Evolutionary conservation across 2,888 invertebrate species (phyloP).

Genomic region (Gastracanthus pulcherrimus): DNA sequence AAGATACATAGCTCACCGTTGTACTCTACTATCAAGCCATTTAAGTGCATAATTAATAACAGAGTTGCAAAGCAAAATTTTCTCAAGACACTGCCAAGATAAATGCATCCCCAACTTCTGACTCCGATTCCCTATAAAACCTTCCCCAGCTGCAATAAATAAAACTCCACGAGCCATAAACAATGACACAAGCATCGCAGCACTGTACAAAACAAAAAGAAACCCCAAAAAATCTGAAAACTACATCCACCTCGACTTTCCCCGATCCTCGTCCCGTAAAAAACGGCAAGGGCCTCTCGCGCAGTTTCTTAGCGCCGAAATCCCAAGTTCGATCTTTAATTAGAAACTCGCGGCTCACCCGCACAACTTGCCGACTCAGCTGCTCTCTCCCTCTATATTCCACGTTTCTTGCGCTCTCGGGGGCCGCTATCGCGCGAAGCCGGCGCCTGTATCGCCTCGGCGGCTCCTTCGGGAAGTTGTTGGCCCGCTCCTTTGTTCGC

Average conservation of each 20-base stretch:
- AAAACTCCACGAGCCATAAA: no score
- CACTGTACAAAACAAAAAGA: no score
- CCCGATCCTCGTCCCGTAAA: constrained; percentile 42
- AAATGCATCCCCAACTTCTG: neutral
- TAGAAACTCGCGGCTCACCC: constrained; percentile 69
- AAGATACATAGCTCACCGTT: no score
- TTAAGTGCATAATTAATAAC: neutral
- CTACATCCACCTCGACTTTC: constrained; percentile 29
- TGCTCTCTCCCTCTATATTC: no score
- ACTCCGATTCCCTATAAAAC: no score
- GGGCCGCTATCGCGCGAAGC: neutral
- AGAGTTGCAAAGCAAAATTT: neutral
- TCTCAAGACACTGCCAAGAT: neutral
- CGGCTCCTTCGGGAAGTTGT: neutral
- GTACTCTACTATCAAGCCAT: neutral
- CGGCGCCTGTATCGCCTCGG: neutral
- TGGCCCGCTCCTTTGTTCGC: neutral
- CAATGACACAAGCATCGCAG: no score
- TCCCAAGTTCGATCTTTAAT: constrained; percentile 74
- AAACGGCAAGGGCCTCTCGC: constrained; percentile 26
- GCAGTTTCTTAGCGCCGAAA: constrained; percentile 60
- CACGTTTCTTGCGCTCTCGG: constrained; percentile 44
- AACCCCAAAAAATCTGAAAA: neutral
- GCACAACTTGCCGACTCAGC: constrained; percentile 50
- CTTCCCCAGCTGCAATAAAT: no score